phyloP scores from a whole-genome alignment of 30 jellyfish, hydroid and myxozoan species.

The Chironex yamaguchii region DNA sequence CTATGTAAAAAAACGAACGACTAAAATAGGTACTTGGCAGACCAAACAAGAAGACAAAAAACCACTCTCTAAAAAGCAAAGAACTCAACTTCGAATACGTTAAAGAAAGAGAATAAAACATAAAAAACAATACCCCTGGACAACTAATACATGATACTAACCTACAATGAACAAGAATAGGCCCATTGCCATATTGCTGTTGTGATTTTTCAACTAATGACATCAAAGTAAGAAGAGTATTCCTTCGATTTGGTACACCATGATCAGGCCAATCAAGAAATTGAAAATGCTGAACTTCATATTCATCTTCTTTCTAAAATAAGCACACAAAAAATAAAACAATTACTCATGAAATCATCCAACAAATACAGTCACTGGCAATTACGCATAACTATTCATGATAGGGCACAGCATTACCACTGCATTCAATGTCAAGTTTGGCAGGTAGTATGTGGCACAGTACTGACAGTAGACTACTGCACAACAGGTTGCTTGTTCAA shows the following conservation, averaged over 20 bases:
- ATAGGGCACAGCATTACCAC: too few relatives aligned
- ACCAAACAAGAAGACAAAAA: too few relatives aligned
- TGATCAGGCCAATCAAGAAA: constrained; percentile 78
- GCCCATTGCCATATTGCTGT: constrained; percentile 78
- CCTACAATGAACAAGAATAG: constrained; percentile 87
- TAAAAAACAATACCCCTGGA: neutral
- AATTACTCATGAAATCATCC: neutral
- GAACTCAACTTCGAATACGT: too few relatives aligned
- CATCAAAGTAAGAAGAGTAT: constrained; percentile 72
- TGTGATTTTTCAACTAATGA: constrained; percentile 77
- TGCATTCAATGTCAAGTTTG: too few relatives aligned
- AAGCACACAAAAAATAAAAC: neutral
- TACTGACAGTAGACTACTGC: too few relatives aligned
- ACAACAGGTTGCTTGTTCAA: too few relatives aligned
- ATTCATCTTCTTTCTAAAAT: constrained; percentile 55
- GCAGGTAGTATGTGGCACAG: too few relatives aligned
- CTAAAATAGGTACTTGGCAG: too few relatives aligned
- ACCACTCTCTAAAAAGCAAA: too few relatives aligned
- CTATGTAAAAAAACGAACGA: too few relatives aligned
- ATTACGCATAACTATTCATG: too few relatives aligned
- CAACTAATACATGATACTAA: too few relatives aligned
- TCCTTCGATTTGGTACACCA: constrained; percentile 51
- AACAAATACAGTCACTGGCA: neutral
- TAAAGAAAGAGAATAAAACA: neutral
- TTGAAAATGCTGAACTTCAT: constrained; percentile 74